Evolutionary conservation across 2,113 vertebrate genomes (phyloP), one percentile per base, ranked within the genome.

Genomic region (Sylvietta virens): DNA sequence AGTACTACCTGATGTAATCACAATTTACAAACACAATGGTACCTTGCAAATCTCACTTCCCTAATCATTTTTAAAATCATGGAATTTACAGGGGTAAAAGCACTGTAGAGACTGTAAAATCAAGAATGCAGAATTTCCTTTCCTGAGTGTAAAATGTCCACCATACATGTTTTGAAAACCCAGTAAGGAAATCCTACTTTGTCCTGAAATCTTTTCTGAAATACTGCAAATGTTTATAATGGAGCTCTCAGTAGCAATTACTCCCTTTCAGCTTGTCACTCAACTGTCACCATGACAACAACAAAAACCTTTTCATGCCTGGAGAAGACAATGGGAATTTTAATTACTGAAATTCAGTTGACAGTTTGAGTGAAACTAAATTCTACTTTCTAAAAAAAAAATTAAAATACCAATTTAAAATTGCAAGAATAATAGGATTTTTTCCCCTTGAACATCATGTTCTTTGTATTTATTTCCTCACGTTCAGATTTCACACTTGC

Each of bases 201-300:
- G 11, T 74, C 71, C 74, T 50, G 72, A 90, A 91, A 94, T 28
- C 45, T 64, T 92, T 92, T 88, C 82, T 70, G 78, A 84, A 94
- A 96, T 81, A 88, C 48, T 83, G 81, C 65, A 94, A 90, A 85
- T 23, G 71, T 82, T 94, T 88, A 57, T 83, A 96, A 86, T 62
- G 79, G 90, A 90, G 85, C 82, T 90, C 88, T 93, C 77, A 56
- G 77, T 70, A 95, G 91, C 92, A 97, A 79, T 82, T 93, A 94
- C 77, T 94, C 66, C 81, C 76, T 94, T 85, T 40, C 30, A 93
- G 35, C 19, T 47, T 97, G 95, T 94, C 98, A 96, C 88, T 98
- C 97, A 98, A 86, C 71, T 86, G 88, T 98, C 94, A 97, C 98
- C 95, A 98, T 96, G 96, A 96, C 97, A 97, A 98, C 97, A 97